Percentiles rank a stretch among this genome's conserved stretches.
These are phyloP conservation scores for Dynastes grantii DNA, from an alignment of 2,888 invertebrate genomes.

Conservation along the genomic window DNA sequence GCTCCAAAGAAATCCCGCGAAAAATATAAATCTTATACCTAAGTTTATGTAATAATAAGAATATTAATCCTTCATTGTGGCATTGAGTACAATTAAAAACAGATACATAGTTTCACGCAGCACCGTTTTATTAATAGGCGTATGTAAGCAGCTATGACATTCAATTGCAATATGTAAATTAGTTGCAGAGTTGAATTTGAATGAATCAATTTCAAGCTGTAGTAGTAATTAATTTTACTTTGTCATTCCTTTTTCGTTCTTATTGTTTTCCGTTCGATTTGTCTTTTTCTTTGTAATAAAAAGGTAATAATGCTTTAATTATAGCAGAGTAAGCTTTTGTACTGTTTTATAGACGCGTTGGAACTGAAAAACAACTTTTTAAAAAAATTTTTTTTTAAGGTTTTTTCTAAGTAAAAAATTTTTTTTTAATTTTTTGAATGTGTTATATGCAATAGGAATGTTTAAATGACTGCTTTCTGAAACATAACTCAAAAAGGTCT, in stretches of 20 bases:
- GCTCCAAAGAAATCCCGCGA: too few species aligned
- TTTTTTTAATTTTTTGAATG: too few species aligned
- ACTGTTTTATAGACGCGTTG: too few species aligned
- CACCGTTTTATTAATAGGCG: conserved; percentile 9
- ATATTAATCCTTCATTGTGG: background rate
- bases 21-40: too few species aligned
- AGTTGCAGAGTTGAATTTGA: conserved; percentile 1
- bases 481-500: too few species aligned
- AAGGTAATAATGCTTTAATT: background rate
- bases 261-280: background rate
- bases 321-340: too few species aligned
- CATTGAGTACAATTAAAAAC: background rate
- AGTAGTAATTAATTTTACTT: background rate
- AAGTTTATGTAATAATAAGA: background rate
- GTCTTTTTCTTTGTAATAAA: background rate
- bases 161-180: background rate
- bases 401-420: too few species aligned
- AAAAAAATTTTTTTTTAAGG: too few species aligned
- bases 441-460: too few species aligned
- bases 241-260: background rate
- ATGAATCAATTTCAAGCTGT: background rate
- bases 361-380: too few species aligned
- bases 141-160: background rate
- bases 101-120: background rate
- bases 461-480: too few species aligned